These are phyloP conservation scores for Telmatherina bonti DNA, from an alignment of 2,797 vertebrate genomes.

Conservation along the genomic window DNA sequence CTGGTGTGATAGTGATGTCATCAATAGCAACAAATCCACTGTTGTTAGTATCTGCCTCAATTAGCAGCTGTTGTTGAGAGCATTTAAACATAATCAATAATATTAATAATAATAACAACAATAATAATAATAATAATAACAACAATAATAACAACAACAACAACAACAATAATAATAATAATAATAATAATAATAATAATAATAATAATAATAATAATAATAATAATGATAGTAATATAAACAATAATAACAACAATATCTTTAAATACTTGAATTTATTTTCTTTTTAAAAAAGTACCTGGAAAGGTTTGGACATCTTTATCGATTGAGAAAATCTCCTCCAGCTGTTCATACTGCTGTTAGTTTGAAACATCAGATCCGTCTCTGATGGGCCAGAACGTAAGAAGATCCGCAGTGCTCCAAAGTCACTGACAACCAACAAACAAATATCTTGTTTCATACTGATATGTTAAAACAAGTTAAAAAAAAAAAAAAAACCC, in stretches of 20 bases:
- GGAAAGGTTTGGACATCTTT: slow-evolving; percentile 60
- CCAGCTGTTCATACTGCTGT: slow-evolving; percentile 67
- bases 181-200: not conserved
- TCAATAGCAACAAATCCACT: slow-evolving; percentile 81
- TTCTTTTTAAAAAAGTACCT: slow-evolving; percentile 68
- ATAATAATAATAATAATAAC: not conserved
- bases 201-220: not conserved
- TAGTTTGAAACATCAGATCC: slow-evolving; percentile 64
- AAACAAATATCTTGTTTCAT: slow-evolving; percentile 1
- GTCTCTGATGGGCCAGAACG: slow-evolving; percentile 42
- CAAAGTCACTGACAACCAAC: slow-evolving; percentile 66
- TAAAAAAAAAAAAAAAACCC: too few species aligned
- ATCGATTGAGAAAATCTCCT: slow-evolving; percentile 68
- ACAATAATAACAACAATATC: not conserved
- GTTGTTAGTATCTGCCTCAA: slow-evolving; percentile 71
- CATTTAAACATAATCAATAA: slow-evolving; percentile 8
- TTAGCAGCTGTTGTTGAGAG: slow-evolving; percentile 69
- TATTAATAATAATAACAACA: not conserved
- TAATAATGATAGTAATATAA: too few species aligned
- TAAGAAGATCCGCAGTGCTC: slow-evolving; percentile 65
- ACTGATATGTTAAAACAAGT: not conserved
- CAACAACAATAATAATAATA: not conserved
- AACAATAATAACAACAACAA: not conserved
- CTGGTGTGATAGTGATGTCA: slow-evolving; percentile 77
- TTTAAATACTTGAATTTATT: not conserved